Conservation (phyloP, 2,888 invertebrate genomes). For the Dicranocentrus wangi region DNA sequence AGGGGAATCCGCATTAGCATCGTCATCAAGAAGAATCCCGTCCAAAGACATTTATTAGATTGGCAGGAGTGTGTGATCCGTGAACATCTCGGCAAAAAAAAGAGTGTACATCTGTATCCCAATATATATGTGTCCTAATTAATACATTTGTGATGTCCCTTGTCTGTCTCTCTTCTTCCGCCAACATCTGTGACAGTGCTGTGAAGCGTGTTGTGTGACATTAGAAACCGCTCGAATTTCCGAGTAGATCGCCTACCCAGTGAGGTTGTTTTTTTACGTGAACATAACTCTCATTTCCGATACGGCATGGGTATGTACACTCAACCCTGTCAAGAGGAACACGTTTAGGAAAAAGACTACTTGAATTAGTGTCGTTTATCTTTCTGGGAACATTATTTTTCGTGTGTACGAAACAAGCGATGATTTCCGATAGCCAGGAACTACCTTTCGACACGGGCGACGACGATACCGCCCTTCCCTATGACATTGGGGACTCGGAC, state of each 20-base stretch:
- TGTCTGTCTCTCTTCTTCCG: neutral
- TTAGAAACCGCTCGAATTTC: too few relatives aligned
- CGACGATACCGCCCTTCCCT: neutral
- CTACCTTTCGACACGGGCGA: slow-evolving; percentile 23
- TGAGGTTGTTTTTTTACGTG: too few relatives aligned
- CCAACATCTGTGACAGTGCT: neutral
- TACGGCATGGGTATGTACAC: too few relatives aligned
- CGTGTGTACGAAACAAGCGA: neutral
- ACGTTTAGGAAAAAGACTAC: too few relatives aligned
- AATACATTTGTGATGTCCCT: neutral
- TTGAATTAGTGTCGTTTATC: too few relatives aligned
- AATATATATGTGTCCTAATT: neutral
- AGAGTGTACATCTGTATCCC: neutral
- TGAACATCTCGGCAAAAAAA: neutral
- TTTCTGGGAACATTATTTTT: neutral
- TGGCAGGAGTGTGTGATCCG: too few relatives aligned
- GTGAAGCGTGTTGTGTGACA: too few relatives aligned
- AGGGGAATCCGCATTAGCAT: slow-evolving; percentile 6
- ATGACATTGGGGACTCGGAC: slow-evolving; percentile 10
- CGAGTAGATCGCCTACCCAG: too few relatives aligned
- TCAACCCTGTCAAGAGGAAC: too few relatives aligned
- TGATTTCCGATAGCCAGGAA: slow-evolving; percentile 57
- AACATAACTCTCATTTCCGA: too few relatives aligned
- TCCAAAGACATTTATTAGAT: too few relatives aligned
- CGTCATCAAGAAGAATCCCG: too few relatives aligned